Evolutionary conservation across 2,113 vertebrate genomes (phyloP).

Genomic region (Piprites chloris): DNA sequence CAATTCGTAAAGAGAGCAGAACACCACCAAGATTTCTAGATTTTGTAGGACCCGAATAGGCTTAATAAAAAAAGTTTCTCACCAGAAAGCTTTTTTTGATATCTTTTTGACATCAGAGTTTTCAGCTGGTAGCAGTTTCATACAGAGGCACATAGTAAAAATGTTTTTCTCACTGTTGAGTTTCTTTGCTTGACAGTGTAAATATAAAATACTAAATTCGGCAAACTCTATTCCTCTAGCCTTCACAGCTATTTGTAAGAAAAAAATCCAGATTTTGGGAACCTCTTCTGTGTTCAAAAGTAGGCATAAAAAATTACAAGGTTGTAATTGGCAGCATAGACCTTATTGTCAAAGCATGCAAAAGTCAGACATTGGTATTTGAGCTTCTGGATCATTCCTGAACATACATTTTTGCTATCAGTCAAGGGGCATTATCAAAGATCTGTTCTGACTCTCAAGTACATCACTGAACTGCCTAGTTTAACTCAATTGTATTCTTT

Average conservation of each 20-base stretch:
- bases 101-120: background rate
- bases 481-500: background rate
- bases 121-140: background rate
- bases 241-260: background rate
- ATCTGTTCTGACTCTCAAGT: background rate
- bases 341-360: background rate
- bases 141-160: background rate
- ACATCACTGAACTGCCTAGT: background rate
- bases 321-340: background rate
- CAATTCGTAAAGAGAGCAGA: background rate
- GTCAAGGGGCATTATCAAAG: background rate
- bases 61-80: background rate
- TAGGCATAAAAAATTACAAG: background rate
- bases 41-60: background rate
- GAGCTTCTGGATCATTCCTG: background rate
- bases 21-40: background rate
- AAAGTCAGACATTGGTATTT: background rate
- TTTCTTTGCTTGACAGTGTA: background rate
- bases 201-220: background rate
- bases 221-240: background rate
- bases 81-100: background rate
- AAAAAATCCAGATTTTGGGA: background rate
- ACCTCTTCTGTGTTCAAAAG: background rate
- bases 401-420: background rate
- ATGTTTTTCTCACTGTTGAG: background rate